Base-by-base conservation (phyloP, 2,797 vertebrate species). In the Pelobates cultripes region DNA sequence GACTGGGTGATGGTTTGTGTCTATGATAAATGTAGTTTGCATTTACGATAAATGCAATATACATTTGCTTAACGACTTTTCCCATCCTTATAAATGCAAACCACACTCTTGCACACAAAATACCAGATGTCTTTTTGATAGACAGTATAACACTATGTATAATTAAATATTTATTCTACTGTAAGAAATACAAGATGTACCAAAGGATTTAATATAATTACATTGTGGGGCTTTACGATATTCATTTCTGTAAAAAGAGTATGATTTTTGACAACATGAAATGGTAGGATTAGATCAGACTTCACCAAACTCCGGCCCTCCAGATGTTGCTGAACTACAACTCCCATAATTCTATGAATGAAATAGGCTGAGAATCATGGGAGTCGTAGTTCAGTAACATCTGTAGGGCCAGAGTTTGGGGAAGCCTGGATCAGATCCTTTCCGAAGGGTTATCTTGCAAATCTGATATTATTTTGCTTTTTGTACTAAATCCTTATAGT, bases 191-290 rank as follows among this genome's bases (percentile, higher is more conserved):
- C 85, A 85, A 89, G 86, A 86, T 83, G 92, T 96, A 97, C 97
- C 97, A 98, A 99, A 98, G 96, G 93, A 94, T 89, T 90, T 85
- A 84, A 85, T 83, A 87, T 86, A 87, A 88, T 3, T 86, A 89
- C 86, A 89, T 86, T 86, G 66, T 69, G 86, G 90, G 90, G 47
- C 47, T 51, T 51, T 10, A 51, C 47, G 0, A 51, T 6, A 10
- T 51, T 51, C 91, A 89, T 89, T 85, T 71, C 12, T 70, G 43
- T 70, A 70, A 53, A 78, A 60, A 57, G 87, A 86, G 88, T 88
- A 91, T 90, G 4, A 43, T 90, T 94, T 51, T 92, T 88, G 88
- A 89, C 88, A 89, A 89, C 89, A 84, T 77, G 86, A 44, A 86
- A 86, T 86, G 85, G 84, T 90, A 90, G 86, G 85, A 89, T 88